phyloP scores from a whole-genome alignment of 2,113 vertebrate genomes.

The Boulengeromyrus knoepffleri region DNA sequence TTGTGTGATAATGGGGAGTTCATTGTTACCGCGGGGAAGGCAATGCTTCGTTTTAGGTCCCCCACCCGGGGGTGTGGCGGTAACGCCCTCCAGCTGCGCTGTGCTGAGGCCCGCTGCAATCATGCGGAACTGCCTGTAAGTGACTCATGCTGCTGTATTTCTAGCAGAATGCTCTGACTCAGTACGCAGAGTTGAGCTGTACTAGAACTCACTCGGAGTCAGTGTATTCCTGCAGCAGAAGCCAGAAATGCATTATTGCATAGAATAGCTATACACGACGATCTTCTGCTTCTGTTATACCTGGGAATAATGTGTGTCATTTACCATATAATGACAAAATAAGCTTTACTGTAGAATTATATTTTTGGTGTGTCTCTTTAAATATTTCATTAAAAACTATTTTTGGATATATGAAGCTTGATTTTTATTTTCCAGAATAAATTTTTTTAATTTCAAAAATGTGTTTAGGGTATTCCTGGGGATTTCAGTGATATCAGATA shows the following conservation, averaged over 20 bases:
- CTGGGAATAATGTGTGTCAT: neutral
- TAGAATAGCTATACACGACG: neutral
- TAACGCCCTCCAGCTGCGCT: neutral
- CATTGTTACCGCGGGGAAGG: neutral
- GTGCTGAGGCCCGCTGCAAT: neutral
- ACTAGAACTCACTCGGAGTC: neutral
- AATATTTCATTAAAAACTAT: neutral
- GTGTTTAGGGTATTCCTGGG: neutral
- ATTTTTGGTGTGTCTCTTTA: neutral
- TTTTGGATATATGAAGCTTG: neutral
- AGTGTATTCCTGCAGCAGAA: neutral
- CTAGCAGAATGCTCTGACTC: neutral
- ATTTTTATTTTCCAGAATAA: neutral
- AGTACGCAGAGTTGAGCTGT: neutral
- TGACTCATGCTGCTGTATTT: neutral
- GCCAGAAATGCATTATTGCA: neutral
- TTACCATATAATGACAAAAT: neutral
- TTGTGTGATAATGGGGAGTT: neutral
- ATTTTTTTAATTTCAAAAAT: neutral
- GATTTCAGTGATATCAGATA: neutral
- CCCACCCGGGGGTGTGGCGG: neutral
- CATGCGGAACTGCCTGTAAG: neutral
- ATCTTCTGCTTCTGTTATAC: neutral
- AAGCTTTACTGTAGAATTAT: neutral
- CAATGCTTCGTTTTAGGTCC: neutral